Evolutionary conservation across 2,888 invertebrate species (phyloP).

Genomic region (Drosophila mulleri): DNA sequence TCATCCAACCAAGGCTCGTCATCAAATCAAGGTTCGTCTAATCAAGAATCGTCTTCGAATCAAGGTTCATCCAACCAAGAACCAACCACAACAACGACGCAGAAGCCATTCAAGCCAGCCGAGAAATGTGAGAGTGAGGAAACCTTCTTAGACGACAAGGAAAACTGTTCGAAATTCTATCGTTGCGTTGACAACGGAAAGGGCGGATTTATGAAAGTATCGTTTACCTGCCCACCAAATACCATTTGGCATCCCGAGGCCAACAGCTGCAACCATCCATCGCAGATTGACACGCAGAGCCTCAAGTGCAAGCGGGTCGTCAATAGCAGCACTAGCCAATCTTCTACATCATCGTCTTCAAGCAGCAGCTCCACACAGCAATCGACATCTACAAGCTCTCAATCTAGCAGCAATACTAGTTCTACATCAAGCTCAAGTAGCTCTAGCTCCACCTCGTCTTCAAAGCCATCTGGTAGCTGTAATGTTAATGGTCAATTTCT

Average conservation of each 20-base stretch:
- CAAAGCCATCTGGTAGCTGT: slow-evolving; percentile 69
- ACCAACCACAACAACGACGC: slow-evolving; percentile 53
- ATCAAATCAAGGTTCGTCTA: slow-evolving; percentile 18
- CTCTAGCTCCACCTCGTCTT: slow-evolving; percentile 16
- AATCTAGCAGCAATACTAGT: slow-evolving; percentile 52
- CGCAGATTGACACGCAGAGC: slow-evolving; percentile 68
- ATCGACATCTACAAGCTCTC: slow-evolving; percentile 47
- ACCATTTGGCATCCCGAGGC: slow-evolving; percentile 87
- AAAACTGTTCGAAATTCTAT: slow-evolving; percentile 87
- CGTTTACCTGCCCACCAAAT: slow-evolving; percentile 86
- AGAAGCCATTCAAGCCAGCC: slow-evolving; percentile 74
- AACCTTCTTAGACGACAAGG: slow-evolving; percentile 83
- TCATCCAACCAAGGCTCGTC: slow-evolving; percentile 20
- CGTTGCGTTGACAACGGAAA: slow-evolving; percentile 86
- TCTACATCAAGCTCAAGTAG: slow-evolving; percentile 46
- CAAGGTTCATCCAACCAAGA: slow-evolving; percentile 38
- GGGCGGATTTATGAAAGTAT: slow-evolving; percentile 85
- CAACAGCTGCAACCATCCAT: slow-evolving; percentile 86
- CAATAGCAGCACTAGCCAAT: slow-evolving; percentile 16
- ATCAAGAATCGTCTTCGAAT: slow-evolving; percentile 15
- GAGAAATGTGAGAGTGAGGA: slow-evolving; percentile 84
- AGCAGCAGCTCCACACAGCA: slow-evolving; percentile 17
- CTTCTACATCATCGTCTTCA: slow-evolving; percentile 30
- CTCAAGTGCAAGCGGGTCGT: slow-evolving; percentile 68
- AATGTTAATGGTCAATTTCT: slow-evolving; percentile 83